Conservation (phyloP, 2,797 vertebrate genomes). For the Xenops minutus region DNA sequence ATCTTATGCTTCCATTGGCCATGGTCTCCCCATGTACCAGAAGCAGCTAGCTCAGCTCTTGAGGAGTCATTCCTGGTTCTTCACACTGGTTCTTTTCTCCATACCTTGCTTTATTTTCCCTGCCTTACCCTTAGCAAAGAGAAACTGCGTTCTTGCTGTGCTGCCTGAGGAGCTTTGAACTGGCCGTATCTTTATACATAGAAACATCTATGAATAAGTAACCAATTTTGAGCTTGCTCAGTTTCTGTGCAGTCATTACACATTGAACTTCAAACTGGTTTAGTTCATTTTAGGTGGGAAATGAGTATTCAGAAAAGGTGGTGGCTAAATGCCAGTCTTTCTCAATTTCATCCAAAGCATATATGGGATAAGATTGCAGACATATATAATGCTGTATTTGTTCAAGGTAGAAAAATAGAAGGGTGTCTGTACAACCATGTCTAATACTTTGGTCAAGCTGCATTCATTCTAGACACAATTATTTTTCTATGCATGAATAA, state of each 20-base stretch:
- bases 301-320: background rate
- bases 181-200: background rate
- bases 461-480: constrained; percentile 10
- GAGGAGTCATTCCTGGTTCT: background rate
- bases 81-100: background rate
- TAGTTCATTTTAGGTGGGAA: background rate
- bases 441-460: constrained; percentile 29
- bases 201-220: background rate
- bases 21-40: background rate
- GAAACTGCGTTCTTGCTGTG: background rate
- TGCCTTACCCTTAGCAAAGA: background rate
- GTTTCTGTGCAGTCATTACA: background rate
- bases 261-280: background rate
- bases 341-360: background rate
- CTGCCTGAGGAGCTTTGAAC: background rate
- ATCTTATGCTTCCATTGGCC: rapidly evolving
- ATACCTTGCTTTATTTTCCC: background rate
- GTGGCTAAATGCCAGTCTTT: background rate
- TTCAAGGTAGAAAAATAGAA: constrained; percentile 4
- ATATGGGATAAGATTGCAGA: background rate
- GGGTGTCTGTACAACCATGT: background rate
- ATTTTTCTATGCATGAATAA: constrained; percentile 41
- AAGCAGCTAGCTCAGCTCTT: background rate
- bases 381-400: background rate
- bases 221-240: background rate